These are phyloP conservation scores for Tenebrio molitor DNA, from an alignment of 1,140 invertebrate species.

Conservation along the genomic window DNA sequence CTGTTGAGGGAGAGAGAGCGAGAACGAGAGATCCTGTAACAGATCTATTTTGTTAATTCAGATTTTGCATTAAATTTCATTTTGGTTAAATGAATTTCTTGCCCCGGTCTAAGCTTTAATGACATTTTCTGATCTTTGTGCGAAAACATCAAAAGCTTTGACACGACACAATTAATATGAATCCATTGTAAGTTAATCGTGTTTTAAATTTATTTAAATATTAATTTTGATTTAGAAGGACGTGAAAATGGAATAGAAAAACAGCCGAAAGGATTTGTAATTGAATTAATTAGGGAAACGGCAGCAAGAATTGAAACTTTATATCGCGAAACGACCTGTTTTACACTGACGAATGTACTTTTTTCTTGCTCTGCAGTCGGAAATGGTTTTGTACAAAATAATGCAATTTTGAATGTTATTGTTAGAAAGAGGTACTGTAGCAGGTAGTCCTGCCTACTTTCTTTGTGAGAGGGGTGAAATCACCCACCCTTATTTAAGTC, in stretches of 20 bases:
- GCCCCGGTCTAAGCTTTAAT: not conserved
- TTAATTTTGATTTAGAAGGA: not conserved
- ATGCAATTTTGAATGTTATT: too few relatives aligned
- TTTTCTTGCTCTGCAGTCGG: not conserved
- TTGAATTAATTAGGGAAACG: constrained; percentile 8
- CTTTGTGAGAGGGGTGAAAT: too few relatives aligned
- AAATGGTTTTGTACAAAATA: too few relatives aligned
- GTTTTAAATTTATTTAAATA: not conserved
- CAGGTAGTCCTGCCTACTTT: too few relatives aligned
- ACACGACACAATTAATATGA: not conserved
- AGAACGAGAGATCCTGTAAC: not conserved
- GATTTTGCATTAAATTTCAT: constrained; percentile 29
- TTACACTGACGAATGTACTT: constrained; percentile 10
- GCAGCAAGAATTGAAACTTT: constrained; percentile 5
- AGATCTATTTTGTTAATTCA: constrained; percentile 8
- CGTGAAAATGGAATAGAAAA: not conserved
- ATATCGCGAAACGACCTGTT: not conserved
- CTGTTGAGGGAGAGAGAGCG: too few relatives aligned
- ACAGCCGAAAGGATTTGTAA: not conserved
- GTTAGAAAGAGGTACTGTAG: too few relatives aligned
- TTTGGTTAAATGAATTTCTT: constrained; percentile 8
- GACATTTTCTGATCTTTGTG: constrained; percentile 26
- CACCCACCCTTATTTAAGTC: too few relatives aligned
- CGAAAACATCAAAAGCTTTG: constrained; percentile 19
- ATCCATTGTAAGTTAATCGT: too few relatives aligned